A percentile compares a stretch with the other conserved stretches of the same genome.
Conservation (phyloP, 2,113 vertebrate species). For the Pituophis catenifer region DNA sequence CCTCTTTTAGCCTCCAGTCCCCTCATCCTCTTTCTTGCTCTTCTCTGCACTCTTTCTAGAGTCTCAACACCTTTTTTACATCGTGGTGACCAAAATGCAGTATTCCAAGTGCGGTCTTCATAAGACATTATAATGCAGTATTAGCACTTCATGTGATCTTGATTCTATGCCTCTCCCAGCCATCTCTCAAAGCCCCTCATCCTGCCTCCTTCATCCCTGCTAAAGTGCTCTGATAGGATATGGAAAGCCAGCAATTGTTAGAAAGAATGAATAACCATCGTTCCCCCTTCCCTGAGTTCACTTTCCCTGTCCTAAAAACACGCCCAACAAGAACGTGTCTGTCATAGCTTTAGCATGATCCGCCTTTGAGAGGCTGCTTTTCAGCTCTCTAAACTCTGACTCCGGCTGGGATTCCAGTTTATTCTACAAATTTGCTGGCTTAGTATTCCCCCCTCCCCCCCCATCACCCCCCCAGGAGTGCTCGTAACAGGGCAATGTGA, state of each 20-base stretch:
- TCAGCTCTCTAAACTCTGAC: constrained; percentile 39
- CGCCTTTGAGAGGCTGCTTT: constrained; percentile 21
- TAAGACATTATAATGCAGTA: too few species aligned
- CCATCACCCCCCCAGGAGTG: neutral
- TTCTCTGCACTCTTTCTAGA: too few species aligned
- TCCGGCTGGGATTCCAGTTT: constrained; percentile 39
- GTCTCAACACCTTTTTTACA: too few species aligned
- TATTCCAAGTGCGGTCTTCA: too few species aligned
- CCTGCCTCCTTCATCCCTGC: neutral
- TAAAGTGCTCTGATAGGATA: neutral
- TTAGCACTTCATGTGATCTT: too few species aligned
- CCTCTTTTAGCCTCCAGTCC: too few species aligned
- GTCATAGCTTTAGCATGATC: neutral
- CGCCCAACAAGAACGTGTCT: neutral
- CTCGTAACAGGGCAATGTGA: neutral
- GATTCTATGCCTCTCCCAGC: neutral
- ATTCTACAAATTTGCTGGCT: constrained; percentile 27
- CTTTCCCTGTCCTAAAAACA: neutral
- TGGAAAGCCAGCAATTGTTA: neutral
- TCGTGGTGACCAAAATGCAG: too few species aligned
- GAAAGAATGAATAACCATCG: neutral
- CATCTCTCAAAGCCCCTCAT: neutral
- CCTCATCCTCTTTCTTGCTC: too few species aligned
- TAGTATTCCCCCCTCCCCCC: neutral
- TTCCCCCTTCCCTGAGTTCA: neutral